Conservation (phyloP, 2,797 vertebrate genomes). For the Gallinago solitaria region DNA sequence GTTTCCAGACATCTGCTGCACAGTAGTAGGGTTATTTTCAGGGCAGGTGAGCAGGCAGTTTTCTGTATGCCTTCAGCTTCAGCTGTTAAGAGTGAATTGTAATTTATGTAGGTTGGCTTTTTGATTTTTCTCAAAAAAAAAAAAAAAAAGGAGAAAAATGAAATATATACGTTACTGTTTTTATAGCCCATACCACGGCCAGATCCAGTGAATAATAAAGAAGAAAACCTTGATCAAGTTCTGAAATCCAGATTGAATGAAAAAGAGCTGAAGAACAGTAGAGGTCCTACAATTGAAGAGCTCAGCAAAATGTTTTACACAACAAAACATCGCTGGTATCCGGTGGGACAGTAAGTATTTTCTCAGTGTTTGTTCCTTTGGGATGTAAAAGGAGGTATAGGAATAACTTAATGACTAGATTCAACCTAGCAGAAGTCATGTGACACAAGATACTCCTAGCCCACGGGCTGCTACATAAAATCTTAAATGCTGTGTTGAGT, state of each 20-base stretch:
- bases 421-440: not conserved
- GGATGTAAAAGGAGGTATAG: not conserved
- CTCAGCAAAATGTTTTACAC: constrained; percentile 97
- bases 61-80: not conserved
- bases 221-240: constrained; percentile 89
- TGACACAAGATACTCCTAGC: not conserved
- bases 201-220: constrained; percentile 80
- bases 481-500: not conserved
- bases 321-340: constrained; percentile 96
- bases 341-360: constrained; percentile 89
- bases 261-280: constrained; percentile 65
- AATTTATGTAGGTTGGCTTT: not conserved
- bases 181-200: constrained; percentile 84
- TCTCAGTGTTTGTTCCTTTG: not conserved
- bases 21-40: accelerated
- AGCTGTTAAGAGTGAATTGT: not conserved
- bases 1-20: not conserved
- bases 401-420: not conserved
- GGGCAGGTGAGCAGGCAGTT: not conserved
- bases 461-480: not conserved
- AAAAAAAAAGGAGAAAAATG: not conserved
- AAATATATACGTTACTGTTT: not conserved
- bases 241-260: constrained; percentile 85
- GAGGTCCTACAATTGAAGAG: constrained; percentile 86
- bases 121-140: not conserved